Conservation (phyloP, 2,113 vertebrate genomes). For the Chrysemys picta region DNA sequence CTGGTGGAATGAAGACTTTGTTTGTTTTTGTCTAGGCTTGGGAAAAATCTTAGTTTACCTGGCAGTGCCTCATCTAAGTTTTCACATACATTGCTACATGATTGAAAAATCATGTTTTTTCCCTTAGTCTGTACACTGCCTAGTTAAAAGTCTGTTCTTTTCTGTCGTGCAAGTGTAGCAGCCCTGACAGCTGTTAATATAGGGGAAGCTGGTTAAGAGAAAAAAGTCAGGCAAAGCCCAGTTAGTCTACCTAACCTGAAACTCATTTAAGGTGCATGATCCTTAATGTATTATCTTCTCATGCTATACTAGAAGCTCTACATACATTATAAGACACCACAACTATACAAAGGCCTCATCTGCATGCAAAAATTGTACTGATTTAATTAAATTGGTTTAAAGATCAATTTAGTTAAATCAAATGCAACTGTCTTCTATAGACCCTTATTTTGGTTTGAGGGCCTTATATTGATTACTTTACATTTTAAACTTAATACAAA, state of each 20-base stretch:
- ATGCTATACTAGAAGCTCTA: background rate
- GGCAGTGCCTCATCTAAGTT: background rate
- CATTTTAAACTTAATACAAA: background rate
- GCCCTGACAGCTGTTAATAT: background rate
- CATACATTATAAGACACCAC: background rate
- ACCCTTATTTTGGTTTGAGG: slow-evolving; percentile 23
- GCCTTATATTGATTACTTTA: background rate
- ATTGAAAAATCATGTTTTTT: background rate
- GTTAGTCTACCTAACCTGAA: background rate
- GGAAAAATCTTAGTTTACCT: background rate
- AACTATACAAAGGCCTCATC: slow-evolving; percentile 13
- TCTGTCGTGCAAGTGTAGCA: slow-evolving; percentile 10
- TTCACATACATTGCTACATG: background rate
- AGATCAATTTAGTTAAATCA: background rate
- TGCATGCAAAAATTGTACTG: background rate
- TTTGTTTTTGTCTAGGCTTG: background rate
- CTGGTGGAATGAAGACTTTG: background rate
- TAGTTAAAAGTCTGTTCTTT: slow-evolving; percentile 5
- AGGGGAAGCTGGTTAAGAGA: background rate
- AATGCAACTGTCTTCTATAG: background rate
- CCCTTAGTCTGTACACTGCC: background rate
- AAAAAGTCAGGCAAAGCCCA: background rate
- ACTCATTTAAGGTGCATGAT: background rate
- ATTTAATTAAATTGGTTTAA: slow-evolving; percentile 50
- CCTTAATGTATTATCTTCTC: background rate